Evolutionary conservation across 2,113 vertebrate genomes (phyloP).

Genomic region (Labeo rohita): DNA sequence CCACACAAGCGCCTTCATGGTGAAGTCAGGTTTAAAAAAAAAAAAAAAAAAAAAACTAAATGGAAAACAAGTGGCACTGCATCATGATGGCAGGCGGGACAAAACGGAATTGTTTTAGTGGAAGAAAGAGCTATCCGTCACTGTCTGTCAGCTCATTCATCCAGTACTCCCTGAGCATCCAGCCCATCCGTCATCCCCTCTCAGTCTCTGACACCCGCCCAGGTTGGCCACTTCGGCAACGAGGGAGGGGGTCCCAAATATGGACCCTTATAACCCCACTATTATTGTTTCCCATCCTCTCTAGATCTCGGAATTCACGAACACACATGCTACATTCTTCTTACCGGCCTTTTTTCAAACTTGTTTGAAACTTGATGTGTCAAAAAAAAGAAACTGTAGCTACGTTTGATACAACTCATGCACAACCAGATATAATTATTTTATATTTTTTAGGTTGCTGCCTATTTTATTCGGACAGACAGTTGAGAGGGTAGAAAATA

Average conservation of each 20-base stretch:
- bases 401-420: not conserved
- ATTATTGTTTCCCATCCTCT: conserved; percentile 66
- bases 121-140: conserved; percentile 96
- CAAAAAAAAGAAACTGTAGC: not conserved
- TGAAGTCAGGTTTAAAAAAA: conserved; percentile 61
- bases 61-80: conserved; percentile 92
- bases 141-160: conserved; percentile 96
- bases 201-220: conserved; percentile 86
- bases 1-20: conserved; percentile 58
- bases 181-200: conserved; percentile 92
- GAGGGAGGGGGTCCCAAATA: conserved; percentile 57
- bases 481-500: not conserved
- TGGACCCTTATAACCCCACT: conserved; percentile 55
- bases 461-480: not conserved
- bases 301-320: conserved; percentile 54
- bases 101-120: conserved; percentile 89
- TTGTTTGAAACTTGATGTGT: not conserved
- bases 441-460: not conserved
- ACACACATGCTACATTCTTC: conserved; percentile 25
- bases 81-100: conserved; percentile 98
- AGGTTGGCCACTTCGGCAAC: conserved; percentile 67
- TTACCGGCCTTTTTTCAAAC: not conserved
- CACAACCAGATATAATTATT: not conserved
- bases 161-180: conserved; percentile 87
- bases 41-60: conserved; percentile 61